Evolutionary conservation across 2,888 invertebrate species (phyloP), one percentile per base, ranked within the genome.

Genomic region (Synergus itoensis): DNA sequence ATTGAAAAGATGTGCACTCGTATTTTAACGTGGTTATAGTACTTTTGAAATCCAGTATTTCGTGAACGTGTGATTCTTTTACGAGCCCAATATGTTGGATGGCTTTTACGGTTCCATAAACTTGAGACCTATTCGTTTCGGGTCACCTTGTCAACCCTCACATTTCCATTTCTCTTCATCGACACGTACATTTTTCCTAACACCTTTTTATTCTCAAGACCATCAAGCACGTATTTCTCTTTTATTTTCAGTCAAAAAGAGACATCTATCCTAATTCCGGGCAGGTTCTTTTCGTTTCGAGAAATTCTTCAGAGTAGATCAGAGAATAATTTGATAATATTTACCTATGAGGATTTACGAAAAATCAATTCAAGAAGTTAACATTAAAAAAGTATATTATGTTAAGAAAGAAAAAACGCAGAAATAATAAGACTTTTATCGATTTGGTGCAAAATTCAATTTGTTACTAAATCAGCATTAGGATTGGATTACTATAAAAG

Each of bases 51-150:
- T 53, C n/a, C n/a, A 5, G 78, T 78, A 84, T 85, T 85, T 87
- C 79, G 81, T 76, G 53, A 83, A 79, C 76, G 80, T 78, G 83
- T 76, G 79, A 82, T 83, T 83, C 77, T 79, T 84, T 85, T 86
- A 86, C 83, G 86, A 85, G 80, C 80, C 60, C 60, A 76, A 60
- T 67, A 80, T 84, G 82, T 87, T 85, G 80, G 82, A 80, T 83
- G 82, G 69, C 73, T 86, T 86, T 88, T 87, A 87, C 77, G 85
- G 85, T 79, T 81, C 69, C 80, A 83, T 85, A 85, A 86, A 88
- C 80, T 57, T 18, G 18, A 57, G 18, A 57, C 18, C 57, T 57
- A 57, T 57, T 57, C 57, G 18, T 57, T 57, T 57, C 57, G 57
- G 57, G 57, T 57, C 57, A 57, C 57, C 9, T 57, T 18, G 9